phyloP scores from a whole-genome alignment of 2,113 vertebrate genomes.

The Salvelinus sp. region DNA sequence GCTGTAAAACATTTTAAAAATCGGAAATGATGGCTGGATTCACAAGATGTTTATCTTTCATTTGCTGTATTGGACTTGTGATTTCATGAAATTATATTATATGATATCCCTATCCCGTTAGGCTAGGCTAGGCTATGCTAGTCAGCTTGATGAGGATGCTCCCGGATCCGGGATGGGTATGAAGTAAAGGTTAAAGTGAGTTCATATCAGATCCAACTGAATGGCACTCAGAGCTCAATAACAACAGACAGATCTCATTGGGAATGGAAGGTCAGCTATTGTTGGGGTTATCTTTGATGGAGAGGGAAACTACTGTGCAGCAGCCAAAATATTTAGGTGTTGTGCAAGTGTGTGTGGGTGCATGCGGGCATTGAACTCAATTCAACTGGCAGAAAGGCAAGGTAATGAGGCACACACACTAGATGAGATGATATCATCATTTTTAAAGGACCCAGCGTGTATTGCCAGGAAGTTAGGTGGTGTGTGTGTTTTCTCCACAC shows the following conservation, averaged over 20 bases:
- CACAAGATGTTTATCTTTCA: too few relatives aligned
- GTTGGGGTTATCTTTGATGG: constrained; percentile 1
- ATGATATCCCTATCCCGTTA: too few relatives aligned
- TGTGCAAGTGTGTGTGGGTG: not conserved
- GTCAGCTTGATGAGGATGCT: too few relatives aligned
- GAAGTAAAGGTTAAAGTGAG: not conserved
- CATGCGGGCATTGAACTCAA: not conserved
- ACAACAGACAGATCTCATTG: constrained; percentile 6
- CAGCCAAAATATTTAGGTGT: not conserved
- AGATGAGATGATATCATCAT: constrained; percentile 41
- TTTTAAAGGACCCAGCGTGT: constrained; percentile 11
- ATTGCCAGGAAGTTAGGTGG: constrained; percentile 18
- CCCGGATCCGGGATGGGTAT: too few relatives aligned
- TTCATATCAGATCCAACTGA: constrained; percentile 19
- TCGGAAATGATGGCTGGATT: too few relatives aligned
- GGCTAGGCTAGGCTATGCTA: too few relatives aligned
- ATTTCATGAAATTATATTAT: too few relatives aligned
- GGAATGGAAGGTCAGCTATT: not conserved
- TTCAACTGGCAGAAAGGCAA: not conserved
- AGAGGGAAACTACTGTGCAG: not conserved
- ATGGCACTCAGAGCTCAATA: constrained; percentile 7
- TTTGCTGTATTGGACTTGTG: too few relatives aligned
- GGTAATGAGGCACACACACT: constrained; percentile 5
- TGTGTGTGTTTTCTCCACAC: not conserved
- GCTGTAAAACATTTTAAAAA: too few relatives aligned